Evolutionary conservation across 2,113 vertebrate genomes (phyloP).

Genomic region (Callocephalon fimbriatum): DNA sequence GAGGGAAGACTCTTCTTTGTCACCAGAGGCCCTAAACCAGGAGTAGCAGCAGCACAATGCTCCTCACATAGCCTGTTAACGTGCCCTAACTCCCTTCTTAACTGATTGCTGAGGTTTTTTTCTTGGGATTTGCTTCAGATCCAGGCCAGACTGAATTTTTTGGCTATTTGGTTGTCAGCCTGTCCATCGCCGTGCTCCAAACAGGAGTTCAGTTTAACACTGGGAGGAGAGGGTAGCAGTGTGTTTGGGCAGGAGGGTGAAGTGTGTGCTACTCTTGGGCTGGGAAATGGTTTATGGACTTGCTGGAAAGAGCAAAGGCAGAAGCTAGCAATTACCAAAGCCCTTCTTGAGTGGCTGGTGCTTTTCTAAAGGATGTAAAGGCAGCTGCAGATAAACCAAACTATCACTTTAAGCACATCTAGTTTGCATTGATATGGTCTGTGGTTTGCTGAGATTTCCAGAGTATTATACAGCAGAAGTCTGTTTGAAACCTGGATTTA

Average conservation of each 20-base stretch:
- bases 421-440: not conserved
- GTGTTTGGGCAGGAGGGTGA: not conserved
- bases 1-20: conserved; percentile 2
- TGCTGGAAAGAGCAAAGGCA: not conserved
- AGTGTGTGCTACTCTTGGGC: fast-evolving
- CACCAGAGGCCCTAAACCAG: not conserved
- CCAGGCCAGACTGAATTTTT: not conserved
- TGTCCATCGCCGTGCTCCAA: not conserved
- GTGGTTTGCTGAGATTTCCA: not conserved
- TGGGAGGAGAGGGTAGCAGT: not conserved
- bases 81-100: not conserved
- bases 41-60: not conserved
- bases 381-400: not conserved
- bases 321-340: not conserved
- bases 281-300: not conserved
- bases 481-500: conserved; percentile 62
- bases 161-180: not conserved
- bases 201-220: not conserved
- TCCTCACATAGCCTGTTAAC: not conserved
- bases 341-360: not conserved
- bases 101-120: not conserved
- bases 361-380: not conserved
- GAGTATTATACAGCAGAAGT: conserved; percentile 14
- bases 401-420: not conserved
- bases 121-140: not conserved